Evolutionary conservation across 1,140 invertebrate genomes (phyloP), one percentile per base, ranked within the genome.

Genomic region (Globodera rostochiensis): DNA sequence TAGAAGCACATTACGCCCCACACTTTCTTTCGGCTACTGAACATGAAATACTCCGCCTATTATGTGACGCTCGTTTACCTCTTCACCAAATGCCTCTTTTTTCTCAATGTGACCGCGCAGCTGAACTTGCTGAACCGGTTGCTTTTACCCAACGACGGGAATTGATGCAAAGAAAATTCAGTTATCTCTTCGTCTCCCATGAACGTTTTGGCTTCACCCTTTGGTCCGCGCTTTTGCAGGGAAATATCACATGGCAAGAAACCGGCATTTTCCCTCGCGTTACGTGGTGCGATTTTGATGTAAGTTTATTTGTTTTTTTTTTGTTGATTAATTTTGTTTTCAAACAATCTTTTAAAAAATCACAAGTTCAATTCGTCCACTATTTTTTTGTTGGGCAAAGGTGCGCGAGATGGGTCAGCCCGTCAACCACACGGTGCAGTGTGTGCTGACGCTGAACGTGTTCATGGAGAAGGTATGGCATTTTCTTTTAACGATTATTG

Each of bases 271-370:
- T 83, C 64, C 82, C 82, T 0, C 84, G 91, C 49, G 91, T 92
- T 9, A 92, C 92, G 36, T 87, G 92, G 73, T 92, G 92, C 85
- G 91, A 92, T 85, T 92, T 92, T 85, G 89, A 91, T 77, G 91
- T 92, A 53, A 86, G 90, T 46, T 15, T 77, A 15, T 73, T 73
- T 73, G 9, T 73, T 2, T 19, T 25, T 25, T 19, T 25, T 78
- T 67, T 50, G 5, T 74, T 47, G 7, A 45, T 79, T 49, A 25
- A 25, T 25, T 25, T 25, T 1, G 25, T 25, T 25, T 25, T 1
- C 11, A 77, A 70, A 11, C 21, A 11, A 21, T 74, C 8, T 25
- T 25, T 46, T 25, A 3, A 74, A 19, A 74, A 36, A 49, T 25
- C 3, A 47, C 46, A 47, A 74, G 2, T 74, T 74, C 6, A 74